These are phyloP conservation scores for Parnassius glacialis DNA, from an alignment of 2,888 invertebrate species.

Conservation along the genomic window DNA sequence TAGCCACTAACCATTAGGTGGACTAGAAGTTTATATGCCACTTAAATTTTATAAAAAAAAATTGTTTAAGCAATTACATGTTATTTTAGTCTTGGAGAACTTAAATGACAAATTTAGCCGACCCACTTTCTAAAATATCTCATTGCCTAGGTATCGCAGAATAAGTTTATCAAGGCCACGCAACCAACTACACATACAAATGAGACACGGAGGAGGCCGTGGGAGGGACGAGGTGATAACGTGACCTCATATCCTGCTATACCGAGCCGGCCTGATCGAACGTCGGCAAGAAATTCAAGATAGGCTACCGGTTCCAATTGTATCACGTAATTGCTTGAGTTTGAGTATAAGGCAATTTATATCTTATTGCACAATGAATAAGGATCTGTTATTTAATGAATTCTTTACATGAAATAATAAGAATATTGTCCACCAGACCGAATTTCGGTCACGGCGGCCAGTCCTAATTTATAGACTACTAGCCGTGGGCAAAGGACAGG, in stretches of 20 bases:
- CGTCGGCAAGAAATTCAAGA: background rate
- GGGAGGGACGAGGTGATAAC: conserved; percentile 8
- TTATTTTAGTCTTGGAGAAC: background rate
- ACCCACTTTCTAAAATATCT: conserved; percentile 18
- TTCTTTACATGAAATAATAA: too few species aligned
- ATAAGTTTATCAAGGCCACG: conserved; percentile 12
- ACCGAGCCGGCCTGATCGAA: background rate
- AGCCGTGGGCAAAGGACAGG: too few species aligned
- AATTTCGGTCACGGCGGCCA: too few species aligned
- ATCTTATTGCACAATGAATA: too few species aligned
- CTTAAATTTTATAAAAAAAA: too few species aligned
- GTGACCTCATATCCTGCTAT: conserved; percentile 8
- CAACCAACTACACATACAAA: background rate
- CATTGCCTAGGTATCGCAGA: conserved; percentile 3
- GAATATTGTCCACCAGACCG: too few species aligned
- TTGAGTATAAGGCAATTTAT: too few species aligned
- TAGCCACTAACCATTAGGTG: too few species aligned
- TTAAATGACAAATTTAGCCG: conserved; percentile 7
- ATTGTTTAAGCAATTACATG: too few species aligned
- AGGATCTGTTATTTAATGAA: too few species aligned
- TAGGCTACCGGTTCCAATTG: conserved; percentile 1
- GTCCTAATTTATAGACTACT: too few species aligned
- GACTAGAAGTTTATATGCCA: too few species aligned
- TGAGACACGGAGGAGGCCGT: background rate
- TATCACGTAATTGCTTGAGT: background rate